Evolutionary conservation across 2,888 invertebrate species (phyloP).

Genomic region (Luperina nickerlii): DNA sequence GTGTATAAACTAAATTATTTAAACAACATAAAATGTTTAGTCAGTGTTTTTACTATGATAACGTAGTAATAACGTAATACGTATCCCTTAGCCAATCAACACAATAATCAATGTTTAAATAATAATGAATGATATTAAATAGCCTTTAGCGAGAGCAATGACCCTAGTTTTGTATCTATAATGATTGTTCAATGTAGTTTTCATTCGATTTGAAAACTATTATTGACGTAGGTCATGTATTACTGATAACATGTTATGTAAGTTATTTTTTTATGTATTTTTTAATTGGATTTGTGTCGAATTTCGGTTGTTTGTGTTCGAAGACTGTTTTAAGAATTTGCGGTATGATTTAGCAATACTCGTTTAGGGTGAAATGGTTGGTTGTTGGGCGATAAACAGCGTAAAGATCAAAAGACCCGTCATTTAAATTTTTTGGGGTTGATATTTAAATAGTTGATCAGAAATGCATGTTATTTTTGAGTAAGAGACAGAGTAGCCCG

Average conservation of each 20-base stretch:
- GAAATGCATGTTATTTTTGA: not conserved
- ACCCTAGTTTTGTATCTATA: conserved; percentile 65
- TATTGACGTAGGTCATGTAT: conserved; percentile 75
- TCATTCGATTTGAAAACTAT: conserved; percentile 83
- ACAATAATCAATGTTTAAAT: conserved; percentile 57
- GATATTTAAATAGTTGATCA: not conserved
- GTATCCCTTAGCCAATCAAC: conserved; percentile 61
- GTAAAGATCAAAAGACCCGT: not conserved
- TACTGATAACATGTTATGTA: conserved; percentile 64
- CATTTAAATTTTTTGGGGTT: not conserved
- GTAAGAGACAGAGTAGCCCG: not conserved
- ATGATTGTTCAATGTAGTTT: conserved; percentile 82
- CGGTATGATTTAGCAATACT: conserved; percentile 69
- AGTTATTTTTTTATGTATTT: conserved; percentile 62
- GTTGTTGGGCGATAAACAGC: conserved; percentile 30
- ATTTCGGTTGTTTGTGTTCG: conserved; percentile 66
- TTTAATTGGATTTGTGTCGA: conserved; percentile 61
- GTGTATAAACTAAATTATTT: conserved; percentile 45
- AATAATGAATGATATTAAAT: conserved; percentile 60
- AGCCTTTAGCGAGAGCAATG: conserved; percentile 29
- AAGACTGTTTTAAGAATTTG: conserved; percentile 76
- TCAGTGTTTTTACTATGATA: conserved; percentile 46
- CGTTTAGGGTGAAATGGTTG: conserved; percentile 22
- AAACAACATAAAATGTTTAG: conserved; percentile 46
- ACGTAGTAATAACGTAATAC: conserved; percentile 31